Evolutionary conservation across 2,113 vertebrate genomes (phyloP).

Genomic region (Bos taurus): ARS-UCD2.0 NC_037338.1:99771501-99772000

Average conservation of each 20-base stretch:
- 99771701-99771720: background rate
- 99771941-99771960: background rate
- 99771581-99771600: background rate
- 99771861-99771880: background rate
- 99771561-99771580: background rate
- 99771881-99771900: background rate
- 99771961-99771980: background rate
- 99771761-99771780: background rate
- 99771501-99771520: background rate
- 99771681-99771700: background rate
- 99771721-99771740: fast-evolving
- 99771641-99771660: background rate
- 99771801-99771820: background rate
- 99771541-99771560: background rate
- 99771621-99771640: background rate
- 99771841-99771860: fast-evolving
- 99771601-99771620: background rate
- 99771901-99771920: background rate
- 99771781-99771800: background rate
- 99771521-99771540: background rate
- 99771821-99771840: background rate
- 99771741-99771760: background rate
- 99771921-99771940: fast-evolving
- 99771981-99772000: background rate
- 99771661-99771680: background rate